Base-by-base conservation (phyloP, 2,797 vertebrate species). In the Emydoidea blandingii region DNA sequence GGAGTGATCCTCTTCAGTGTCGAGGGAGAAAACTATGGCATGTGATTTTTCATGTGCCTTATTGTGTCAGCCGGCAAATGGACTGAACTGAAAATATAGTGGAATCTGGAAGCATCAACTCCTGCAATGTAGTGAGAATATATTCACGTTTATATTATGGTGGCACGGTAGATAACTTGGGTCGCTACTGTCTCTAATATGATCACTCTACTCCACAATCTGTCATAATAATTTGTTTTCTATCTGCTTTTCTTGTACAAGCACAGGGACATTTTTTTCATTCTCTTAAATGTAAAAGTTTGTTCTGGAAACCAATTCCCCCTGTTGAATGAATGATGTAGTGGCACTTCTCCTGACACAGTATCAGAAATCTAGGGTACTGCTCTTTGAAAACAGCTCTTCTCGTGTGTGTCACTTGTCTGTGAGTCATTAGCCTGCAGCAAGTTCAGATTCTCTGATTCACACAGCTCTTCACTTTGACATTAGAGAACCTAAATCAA, bases 301-400 rank as follows among this genome's bases (percentile, higher is more conserved):
- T 96, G 84, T 87, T 83, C 87, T 41, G 89, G 85, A 96, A 97
- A 92, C 90, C 85, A 78, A 57, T 97, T 92, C 94, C 80, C 7
- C 37, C 23, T 88, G 56, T 78, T 88, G 88, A 89, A 90, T 85
- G 93, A 88, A 85, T 16, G 49, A 65, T 81, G 85, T 44, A 57
- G 37, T 88, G 62, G 12, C 79, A 86, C 44, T 85, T 96, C 81
- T 90, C 54, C 74, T 94, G 91, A 83, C 31, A 52, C 0, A 0
- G 4, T 85, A 89, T 80, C 90, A 95, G 81, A 91, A 95, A 93
- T 56, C 79, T 95, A 16, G 83, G 74, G 81, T 4, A 62, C 5
- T 3, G 14, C 76, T 89, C 81, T 65, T 91, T 57, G 87, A 8
- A 95, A 96, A 83, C 1, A 0, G 2, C 6, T 91, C 34, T 85